Evolutionary conservation across 2,113 vertebrate genomes (phyloP).

Genomic region (Dipodomys stephensi): DNA sequence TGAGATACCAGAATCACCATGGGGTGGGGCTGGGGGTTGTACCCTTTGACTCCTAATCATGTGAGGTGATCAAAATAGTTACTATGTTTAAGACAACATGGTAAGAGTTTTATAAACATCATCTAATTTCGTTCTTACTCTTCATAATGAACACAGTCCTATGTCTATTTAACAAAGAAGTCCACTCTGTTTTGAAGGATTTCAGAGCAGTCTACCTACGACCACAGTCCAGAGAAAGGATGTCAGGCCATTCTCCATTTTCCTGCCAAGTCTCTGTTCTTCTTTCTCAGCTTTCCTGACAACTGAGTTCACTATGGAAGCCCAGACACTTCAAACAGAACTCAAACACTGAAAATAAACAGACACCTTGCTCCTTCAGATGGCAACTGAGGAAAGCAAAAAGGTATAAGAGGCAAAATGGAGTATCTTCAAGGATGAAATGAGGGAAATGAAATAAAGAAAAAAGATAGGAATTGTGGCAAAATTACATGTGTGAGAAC

Average conservation of each 20-base stretch:
- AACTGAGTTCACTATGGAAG: accelerated
- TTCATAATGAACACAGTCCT: too few relatives aligned
- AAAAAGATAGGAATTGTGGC: too few relatives aligned
- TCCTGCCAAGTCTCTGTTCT: background rate
- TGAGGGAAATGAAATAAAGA: too few relatives aligned
- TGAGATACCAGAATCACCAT: accelerated
- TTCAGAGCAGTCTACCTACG: background rate
- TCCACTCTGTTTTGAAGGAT: background rate
- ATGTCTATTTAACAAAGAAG: background rate
- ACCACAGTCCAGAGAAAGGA: background rate
- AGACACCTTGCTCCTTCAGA: background rate
- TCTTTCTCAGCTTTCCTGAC: accelerated
- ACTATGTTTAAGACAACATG: background rate
- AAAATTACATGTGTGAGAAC: too few relatives aligned
- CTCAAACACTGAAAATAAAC: background rate
- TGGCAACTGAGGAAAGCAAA: background rate
- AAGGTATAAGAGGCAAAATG: background rate
- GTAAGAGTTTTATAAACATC: background rate
- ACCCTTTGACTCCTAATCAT: background rate
- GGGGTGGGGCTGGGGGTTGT: background rate
- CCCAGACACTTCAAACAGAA: background rate
- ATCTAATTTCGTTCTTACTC: background rate
- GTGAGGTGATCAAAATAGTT: background rate
- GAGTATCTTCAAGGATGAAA: too few relatives aligned
- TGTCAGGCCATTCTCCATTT: too few relatives aligned